Base-by-base conservation (phyloP, 2,113 vertebrate species). In the Psittacus erithacus region DNA sequence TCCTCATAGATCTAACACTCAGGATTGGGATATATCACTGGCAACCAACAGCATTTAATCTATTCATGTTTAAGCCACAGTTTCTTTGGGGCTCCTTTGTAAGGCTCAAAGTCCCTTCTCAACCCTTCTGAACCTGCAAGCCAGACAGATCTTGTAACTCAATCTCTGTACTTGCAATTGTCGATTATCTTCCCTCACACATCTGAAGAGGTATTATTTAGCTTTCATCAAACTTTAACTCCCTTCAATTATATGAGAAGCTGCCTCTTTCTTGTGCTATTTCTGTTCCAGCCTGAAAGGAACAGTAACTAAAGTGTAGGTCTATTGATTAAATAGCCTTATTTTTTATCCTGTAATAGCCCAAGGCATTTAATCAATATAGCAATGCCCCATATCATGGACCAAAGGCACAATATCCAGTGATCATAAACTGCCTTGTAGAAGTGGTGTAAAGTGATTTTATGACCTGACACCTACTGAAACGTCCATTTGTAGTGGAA, bases 301-400 rank as follows among this genome's bases (percentile, higher is more conserved):
- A 96, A 94, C 91, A 76, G 93, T 95, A 96, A 95, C 91, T 96
- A 94, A 96, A 95, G 81, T 86, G 71, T 81, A 92, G 46, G 63
- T 89, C 92, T 95, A 97, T 96, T 92, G 96, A 97, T 97, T 97
- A 95, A 95, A 96, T 92, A 92, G 86, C 92, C 77, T 84, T 92
- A 57, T 84, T 95, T 96, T 95, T 80, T 2, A 53, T 63, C 59
- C n/a, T 65, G 90, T 94, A 97, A 96, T 91, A 87, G 93, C 78
- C 24, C 50, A 67, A 75, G 91, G 84, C 94, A 94, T 94, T 95
- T 96, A 96, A 96, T 97, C 96, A 96, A 97, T 97, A 96, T 43
- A 62, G 97, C 77, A 95, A 88, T 95, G 89, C 89, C 93, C 91
- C 92, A 81, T 65, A 92, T 88, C 87, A 81, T 44, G 67, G 87